These are phyloP conservation scores for Holothuria leucospilota DNA, from an alignment of 53 echinoderm and acorn worm genomes.

Conservation along the genomic window DNA sequence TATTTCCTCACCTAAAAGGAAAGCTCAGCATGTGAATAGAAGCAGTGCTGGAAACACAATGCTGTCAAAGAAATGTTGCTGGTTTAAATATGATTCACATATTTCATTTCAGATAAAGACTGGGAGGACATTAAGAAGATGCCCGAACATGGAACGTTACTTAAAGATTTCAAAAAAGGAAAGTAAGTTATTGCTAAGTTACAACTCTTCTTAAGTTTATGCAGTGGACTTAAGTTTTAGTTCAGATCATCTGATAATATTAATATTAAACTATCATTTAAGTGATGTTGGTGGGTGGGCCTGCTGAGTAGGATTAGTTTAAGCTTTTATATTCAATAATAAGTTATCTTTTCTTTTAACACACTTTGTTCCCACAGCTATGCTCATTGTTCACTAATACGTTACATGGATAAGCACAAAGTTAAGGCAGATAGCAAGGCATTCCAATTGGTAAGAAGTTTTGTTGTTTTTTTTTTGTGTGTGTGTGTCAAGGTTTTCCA, in stretches of 20 bases:
- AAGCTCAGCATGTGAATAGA: too few relatives aligned
- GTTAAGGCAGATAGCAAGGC: constrained; percentile 87
- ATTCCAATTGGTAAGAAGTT: constrained; percentile 88
- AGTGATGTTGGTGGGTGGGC: too few relatives aligned
- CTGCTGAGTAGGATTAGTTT: too few relatives aligned
- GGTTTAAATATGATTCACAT: background rate
- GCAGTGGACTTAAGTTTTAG: too few relatives aligned
- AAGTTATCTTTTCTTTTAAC: too few relatives aligned
- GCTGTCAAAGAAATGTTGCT: too few relatives aligned
- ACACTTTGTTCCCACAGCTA: constrained; percentile 56
- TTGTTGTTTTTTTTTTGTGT: background rate
- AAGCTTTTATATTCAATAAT: too few relatives aligned
- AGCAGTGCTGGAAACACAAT: too few relatives aligned
- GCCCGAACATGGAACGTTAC: constrained; percentile 90
- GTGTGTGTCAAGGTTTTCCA: background rate
- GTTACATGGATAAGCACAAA: constrained; percentile 98
- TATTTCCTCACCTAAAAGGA: too few relatives aligned
- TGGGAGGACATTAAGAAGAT: constrained; percentile 99
- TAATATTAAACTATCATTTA: too few relatives aligned
- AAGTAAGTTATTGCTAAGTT: constrained; percentile 59
- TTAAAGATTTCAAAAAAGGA: constrained; percentile 92
- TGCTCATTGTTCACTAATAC: constrained; percentile 79
- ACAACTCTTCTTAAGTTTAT: too few relatives aligned
- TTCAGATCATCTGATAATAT: too few relatives aligned
- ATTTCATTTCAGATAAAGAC: constrained; percentile 78